Conservation (phyloP, 2,113 vertebrate genomes). For the Opisthocomus hoazin region DNA sequence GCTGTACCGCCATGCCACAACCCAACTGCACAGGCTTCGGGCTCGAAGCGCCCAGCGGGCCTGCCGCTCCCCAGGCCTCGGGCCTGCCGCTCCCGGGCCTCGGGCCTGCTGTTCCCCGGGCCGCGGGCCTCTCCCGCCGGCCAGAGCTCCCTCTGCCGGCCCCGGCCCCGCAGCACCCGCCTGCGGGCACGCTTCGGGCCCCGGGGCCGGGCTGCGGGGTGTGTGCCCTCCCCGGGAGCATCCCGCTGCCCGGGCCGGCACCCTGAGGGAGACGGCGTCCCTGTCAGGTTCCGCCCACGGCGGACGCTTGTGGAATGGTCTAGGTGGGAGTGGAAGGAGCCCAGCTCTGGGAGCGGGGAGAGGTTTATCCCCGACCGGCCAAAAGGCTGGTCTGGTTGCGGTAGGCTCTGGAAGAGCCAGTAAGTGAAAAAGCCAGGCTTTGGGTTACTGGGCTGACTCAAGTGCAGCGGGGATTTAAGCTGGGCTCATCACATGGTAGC, state of each 20-base stretch:
- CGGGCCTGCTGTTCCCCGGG: too few species aligned
- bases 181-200: background rate
- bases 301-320: background rate
- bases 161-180: background rate
- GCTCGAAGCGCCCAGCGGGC: too few species aligned
- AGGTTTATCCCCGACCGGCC: background rate
- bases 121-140: background rate
- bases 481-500: background rate
- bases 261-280: background rate
- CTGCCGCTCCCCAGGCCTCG: too few species aligned
- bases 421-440: background rate
- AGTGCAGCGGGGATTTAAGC: background rate
- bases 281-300: background rate
- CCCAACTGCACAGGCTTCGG: fast-evolving
- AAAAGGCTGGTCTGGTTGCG: background rate
- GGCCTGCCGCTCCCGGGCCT: too few species aligned
- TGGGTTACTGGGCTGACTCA: background rate
- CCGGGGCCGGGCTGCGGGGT: background rate
- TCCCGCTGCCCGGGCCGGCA: background rate
- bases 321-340: background rate
- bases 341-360: background rate
- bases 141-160: slow-evolving; percentile 54
- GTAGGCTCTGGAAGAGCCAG: background rate
- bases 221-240: too few species aligned
- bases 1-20: fast-evolving